Conservation (phyloP, 2,888 invertebrate genomes). For the Pasiphila rectangulata region DNA sequence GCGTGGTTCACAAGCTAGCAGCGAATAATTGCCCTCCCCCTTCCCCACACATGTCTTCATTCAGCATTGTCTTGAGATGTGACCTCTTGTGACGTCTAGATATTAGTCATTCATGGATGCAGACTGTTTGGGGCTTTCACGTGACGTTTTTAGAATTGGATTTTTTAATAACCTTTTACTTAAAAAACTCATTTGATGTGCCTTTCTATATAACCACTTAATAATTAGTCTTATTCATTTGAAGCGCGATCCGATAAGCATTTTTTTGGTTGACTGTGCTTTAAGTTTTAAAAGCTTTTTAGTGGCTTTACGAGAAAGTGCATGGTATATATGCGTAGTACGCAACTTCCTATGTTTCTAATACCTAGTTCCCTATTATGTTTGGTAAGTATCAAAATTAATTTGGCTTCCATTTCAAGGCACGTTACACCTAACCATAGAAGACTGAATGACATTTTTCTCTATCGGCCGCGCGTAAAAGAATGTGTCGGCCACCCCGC, state of each 20-base stretch:
- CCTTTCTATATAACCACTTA: too few species aligned
- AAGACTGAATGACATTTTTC: conserved; percentile 43
- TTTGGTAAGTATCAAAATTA: background rate
- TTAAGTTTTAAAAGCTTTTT: too few species aligned
- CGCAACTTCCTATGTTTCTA: too few species aligned
- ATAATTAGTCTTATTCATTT: too few species aligned
- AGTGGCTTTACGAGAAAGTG: too few species aligned
- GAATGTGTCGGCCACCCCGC: conserved; percentile 73
- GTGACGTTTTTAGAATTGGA: conserved; percentile 1
- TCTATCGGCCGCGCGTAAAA: conserved; percentile 51
- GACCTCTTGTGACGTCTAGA: conserved; percentile 55
- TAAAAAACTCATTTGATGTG: too few species aligned
- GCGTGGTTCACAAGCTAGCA: conserved; percentile 70
- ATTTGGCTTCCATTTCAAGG: conserved; percentile 8
- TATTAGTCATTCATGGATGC: conserved; percentile 28
- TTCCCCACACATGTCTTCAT: conserved; percentile 56
- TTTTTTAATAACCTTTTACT: too few species aligned
- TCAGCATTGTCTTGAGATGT: conserved; percentile 72
- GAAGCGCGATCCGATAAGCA: too few species aligned
- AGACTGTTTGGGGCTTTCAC: conserved; percentile 23
- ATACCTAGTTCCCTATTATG: too few species aligned
- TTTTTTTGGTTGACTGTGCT: too few species aligned
- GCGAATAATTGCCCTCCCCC: conserved; percentile 68
- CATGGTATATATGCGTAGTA: too few species aligned
- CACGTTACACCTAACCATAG: conserved; percentile 22